Percentiles rank a stretch among this genome's conserved stretches.
These are phyloP conservation scores for Zonitis immaculata DNA, from an alignment of 2,888 invertebrate species.

Conservation along the genomic window DNA sequence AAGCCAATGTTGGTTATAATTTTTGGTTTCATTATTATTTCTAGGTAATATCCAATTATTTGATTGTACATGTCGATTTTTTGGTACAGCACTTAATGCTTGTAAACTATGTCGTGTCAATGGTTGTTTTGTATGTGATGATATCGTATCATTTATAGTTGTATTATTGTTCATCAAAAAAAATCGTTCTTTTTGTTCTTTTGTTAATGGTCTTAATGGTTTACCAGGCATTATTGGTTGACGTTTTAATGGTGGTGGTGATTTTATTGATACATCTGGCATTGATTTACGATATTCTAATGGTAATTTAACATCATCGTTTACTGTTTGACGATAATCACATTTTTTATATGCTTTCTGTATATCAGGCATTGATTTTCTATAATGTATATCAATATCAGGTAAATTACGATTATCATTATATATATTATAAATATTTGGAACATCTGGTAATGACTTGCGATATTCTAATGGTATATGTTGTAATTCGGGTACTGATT, in stretches of 20 bases:
- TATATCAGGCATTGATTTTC: constrained; percentile 45
- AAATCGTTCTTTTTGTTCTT: constrained; percentile 31
- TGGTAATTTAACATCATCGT: constrained; percentile 22
- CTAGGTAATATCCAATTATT: constrained; percentile 70
- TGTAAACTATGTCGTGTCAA: constrained; percentile 69
- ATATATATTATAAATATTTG: constrained; percentile 26
- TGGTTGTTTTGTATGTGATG: constrained; percentile 22
- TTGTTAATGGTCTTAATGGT: constrained; percentile 49
- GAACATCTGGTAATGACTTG: constrained; percentile 31
- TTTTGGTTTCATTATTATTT: constrained; percentile 53
- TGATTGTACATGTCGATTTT: constrained; percentile 66
- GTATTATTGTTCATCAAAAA: constrained; percentile 26
- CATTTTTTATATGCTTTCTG: constrained; percentile 37
- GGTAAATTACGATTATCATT: constrained; percentile 5
- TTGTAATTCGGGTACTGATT: constrained; percentile 45
- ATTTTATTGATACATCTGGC: constrained; percentile 44
- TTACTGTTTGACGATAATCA: constrained; percentile 17
- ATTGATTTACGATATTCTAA: constrained; percentile 40
- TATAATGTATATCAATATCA: constrained; percentile 30
- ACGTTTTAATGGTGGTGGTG: constrained; percentile 38
- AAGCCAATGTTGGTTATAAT: constrained; percentile 86
- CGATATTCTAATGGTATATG: constrained; percentile 32
- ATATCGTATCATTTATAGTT: too few species aligned
- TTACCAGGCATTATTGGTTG: constrained; percentile 56
- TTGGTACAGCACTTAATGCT: constrained; percentile 70